Conservation (phyloP, 2,113 vertebrate species). For the Alethe castanea region DNA sequence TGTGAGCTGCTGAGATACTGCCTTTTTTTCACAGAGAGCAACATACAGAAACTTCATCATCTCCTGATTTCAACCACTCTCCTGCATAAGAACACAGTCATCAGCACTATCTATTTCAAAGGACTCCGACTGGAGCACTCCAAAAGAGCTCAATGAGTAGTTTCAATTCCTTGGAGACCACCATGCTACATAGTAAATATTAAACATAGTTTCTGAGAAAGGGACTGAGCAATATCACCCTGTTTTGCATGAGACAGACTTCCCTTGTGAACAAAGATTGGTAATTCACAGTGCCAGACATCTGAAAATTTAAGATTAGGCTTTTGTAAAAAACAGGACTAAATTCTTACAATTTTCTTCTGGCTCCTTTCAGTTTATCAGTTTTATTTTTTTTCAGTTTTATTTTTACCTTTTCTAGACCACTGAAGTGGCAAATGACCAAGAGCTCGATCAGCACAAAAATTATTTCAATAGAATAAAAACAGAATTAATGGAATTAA, state of each 20-base stretch:
- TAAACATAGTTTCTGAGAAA: not conserved
- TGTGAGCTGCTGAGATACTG: not conserved
- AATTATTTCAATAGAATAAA: not conserved
- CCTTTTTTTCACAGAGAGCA: not conserved
- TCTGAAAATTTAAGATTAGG: not conserved
- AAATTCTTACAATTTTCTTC: not conserved
- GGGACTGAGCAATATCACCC: not conserved
- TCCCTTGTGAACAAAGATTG: not conserved
- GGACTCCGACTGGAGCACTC: not conserved
- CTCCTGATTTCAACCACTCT: not conserved
- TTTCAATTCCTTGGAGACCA: not conserved
- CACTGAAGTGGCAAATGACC: not conserved
- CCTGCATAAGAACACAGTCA: not conserved
- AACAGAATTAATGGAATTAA: not conserved
- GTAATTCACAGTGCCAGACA: not conserved
- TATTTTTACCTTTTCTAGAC: not conserved
- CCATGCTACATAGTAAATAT: not conserved
- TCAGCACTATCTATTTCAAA: not conserved
- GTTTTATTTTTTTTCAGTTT: no score
- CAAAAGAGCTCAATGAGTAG: not conserved
- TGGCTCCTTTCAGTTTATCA: not conserved
- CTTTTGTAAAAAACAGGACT: not conserved
- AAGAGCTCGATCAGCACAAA: not conserved
- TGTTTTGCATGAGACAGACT: not conserved
- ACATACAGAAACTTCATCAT: not conserved